These are phyloP conservation scores for Allobates femoralis DNA, from an alignment of 2,797 vertebrate genomes.

Conservation along the genomic window DNA sequence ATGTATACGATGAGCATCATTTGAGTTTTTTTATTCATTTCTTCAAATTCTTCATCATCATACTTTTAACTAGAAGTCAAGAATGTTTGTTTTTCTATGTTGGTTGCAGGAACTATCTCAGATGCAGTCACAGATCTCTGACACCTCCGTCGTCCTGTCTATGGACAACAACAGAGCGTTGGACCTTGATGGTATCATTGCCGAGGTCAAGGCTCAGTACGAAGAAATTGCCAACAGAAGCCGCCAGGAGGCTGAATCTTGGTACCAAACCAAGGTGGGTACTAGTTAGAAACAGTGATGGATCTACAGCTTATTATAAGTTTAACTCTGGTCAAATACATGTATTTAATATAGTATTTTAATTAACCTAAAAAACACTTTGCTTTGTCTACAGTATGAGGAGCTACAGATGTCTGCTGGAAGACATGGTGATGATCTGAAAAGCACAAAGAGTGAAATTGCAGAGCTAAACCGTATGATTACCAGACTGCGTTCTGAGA, in stretches of 20 bases:
- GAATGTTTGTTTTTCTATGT: neutral
- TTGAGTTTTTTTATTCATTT: neutral
- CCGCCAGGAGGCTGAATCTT: slow-evolving; percentile 68
- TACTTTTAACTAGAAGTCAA: neutral
- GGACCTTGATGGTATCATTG: slow-evolving; percentile 84
- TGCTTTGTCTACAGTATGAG: slow-evolving; percentile 74
- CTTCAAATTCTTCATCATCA: neutral
- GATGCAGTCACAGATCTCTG: slow-evolving; percentile 85
- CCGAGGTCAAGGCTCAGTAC: slow-evolving; percentile 85
- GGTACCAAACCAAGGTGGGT: slow-evolving; percentile 74
- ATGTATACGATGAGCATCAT: neutral
- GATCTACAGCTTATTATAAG: neutral
- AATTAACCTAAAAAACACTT: too few species aligned
- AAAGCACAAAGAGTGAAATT: slow-evolving; percentile 79
- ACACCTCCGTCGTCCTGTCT: slow-evolving; percentile 86
- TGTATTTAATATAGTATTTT: neutral
- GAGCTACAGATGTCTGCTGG: slow-evolving; percentile 75
- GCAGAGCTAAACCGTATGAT: slow-evolving; percentile 74
- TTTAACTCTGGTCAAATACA: too few species aligned
- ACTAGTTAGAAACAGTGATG: neutral
- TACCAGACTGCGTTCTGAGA: slow-evolving; percentile 77
- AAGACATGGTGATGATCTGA: slow-evolving; percentile 76
- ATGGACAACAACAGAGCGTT: slow-evolving; percentile 89
- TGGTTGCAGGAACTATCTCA: slow-evolving; percentile 82
- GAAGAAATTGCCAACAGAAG: slow-evolving; percentile 84